A percentile compares a stretch with the other conserved stretches of the same genome.
Evolutionary conservation across 2,797 vertebrate genomes (phyloP).

Genomic region (Choloepus didactylus): DNA sequence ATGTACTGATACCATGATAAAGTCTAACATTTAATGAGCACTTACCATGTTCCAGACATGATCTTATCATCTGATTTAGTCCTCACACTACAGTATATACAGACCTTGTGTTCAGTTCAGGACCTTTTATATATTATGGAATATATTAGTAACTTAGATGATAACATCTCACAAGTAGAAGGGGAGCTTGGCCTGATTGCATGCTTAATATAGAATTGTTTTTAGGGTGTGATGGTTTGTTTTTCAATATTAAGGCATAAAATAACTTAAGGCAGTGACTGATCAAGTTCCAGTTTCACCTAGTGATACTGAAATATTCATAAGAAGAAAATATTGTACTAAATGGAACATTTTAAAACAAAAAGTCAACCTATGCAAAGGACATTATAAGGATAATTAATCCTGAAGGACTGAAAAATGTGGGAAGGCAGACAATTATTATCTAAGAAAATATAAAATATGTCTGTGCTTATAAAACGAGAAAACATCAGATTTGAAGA

Average conservation of each 20-base stretch:
- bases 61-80: neutral
- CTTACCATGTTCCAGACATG: neutral
- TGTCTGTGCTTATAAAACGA: neutral
- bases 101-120: neutral
- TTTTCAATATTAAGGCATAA: conserved; percentile 20
- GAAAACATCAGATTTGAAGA: neutral
- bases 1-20: neutral
- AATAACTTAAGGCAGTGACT: neutral
- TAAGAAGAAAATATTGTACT: neutral
- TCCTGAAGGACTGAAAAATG: neutral
- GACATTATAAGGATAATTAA: conserved; percentile 53
- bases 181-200: neutral
- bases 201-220: neutral
- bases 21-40: neutral
- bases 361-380: conserved; percentile 41
- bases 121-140: neutral
- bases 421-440: neutral
- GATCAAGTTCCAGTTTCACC: neutral
- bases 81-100: neutral
- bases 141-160: neutral
- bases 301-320: neutral
- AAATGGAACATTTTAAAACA: conserved; percentile 48
- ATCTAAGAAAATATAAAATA: conserved; percentile 39
- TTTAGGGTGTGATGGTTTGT: neutral
- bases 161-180: neutral